phyloP scores from a whole-genome alignment of 2,888 invertebrate genomes.

The Tryphoninae sp. region DNA sequence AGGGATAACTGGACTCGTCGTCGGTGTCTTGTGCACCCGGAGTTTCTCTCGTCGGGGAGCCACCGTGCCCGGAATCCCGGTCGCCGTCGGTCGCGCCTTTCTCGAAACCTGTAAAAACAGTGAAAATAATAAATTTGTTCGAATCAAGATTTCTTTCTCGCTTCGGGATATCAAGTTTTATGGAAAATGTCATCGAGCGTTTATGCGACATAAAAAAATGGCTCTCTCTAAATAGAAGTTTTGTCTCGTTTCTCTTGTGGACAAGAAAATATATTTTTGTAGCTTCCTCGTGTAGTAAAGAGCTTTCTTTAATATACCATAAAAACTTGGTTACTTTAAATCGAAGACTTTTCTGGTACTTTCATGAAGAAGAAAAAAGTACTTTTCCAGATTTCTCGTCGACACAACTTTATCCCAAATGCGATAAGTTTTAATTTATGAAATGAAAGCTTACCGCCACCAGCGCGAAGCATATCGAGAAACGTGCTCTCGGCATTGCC shows the following conservation, averaged over 20 bases:
- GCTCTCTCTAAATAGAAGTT: too few species aligned
- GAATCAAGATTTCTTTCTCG: background rate
- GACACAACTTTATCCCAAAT: background rate
- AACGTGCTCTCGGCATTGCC: slow-evolving; percentile 84
- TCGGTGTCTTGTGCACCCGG: slow-evolving; percentile 79
- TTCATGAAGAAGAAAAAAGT: too few species aligned
- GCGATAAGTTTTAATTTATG: background rate
- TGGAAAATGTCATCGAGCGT: too few species aligned
- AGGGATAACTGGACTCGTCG: slow-evolving; percentile 84
- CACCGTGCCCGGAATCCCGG: slow-evolving; percentile 80
- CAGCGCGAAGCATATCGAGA: slow-evolving; percentile 87
- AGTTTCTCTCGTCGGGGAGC: slow-evolving; percentile 79
- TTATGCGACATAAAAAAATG: too few species aligned
- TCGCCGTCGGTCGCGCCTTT: slow-evolving; percentile 76
- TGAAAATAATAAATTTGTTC: background rate
- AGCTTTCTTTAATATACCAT: too few species aligned
- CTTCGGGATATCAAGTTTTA: background rate
- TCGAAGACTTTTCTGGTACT: too few species aligned
- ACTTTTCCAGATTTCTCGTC: too few species aligned
- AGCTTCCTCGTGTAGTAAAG: too few species aligned
- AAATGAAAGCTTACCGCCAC: slow-evolving; percentile 75
- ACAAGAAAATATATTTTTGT: too few species aligned
- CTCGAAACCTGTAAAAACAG: slow-evolving; percentile 71
- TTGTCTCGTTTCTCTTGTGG: too few species aligned
- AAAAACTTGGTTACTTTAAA: too few species aligned